Evolutionary conservation across 1,140 invertebrate genomes (phyloP), one percentile per base, ranked within the genome.

Genomic region (Drosophila subpulchrella): DNA sequence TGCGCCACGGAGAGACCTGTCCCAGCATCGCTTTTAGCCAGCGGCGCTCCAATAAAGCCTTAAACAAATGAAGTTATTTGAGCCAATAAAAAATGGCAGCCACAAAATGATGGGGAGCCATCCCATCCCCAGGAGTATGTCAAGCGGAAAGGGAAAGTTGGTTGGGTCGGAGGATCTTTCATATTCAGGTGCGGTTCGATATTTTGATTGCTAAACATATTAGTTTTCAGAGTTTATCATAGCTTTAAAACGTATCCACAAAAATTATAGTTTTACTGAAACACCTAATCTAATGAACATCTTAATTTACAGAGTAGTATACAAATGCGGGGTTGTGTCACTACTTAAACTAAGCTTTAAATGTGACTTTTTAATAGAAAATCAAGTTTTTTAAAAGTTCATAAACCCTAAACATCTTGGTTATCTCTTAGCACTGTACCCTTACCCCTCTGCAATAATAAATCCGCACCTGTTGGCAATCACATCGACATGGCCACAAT

Each of bases 11-110:
- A 66, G 61, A 74, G 53, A 75, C 70, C 55, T 61, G 65, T 48
- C 57, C 58, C 66, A 51, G 63, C 50, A 54, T 32, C 54, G 77
- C 57, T 62, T 58, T 34, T 39, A 62, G 65, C 66, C 66, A 53
- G 63, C 62, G 63, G 74, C 75, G 56, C 71, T 77, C 74, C 81
- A 85, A 85, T 85, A 82, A 88, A 63, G 68, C 77, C 65, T 89
- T 89, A 89, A 84, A 88, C 84, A 89, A 89, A 88, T 88, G 80
- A 88, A 88, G 84, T 88, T 80, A 88, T 88, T 88, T 89, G 71
- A 83, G 79, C 51, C 84, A 83, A 79, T 83, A 86, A 80, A 83
- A 88, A 88, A 75, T 81, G 65, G 76, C 77, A 84, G 62, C 36
- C 48, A 38, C 47, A 27, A 62, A 47, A 63, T 76, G 58, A 66